Conservation (phyloP, 2,797 vertebrate species). For the Liparis tanakae region DNA sequence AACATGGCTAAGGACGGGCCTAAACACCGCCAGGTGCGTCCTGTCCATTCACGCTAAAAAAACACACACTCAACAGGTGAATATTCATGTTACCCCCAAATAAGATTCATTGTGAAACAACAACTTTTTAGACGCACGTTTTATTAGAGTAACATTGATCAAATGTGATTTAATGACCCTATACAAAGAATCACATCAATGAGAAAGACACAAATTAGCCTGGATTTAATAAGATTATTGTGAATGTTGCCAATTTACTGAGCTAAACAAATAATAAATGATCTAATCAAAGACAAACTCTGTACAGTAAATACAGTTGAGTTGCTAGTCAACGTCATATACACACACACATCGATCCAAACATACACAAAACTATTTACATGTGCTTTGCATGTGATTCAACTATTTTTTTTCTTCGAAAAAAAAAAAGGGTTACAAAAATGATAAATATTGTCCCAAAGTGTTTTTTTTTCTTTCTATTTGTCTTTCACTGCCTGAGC, state of each 20-base stretch:
- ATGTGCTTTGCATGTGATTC: slow-evolving; percentile 73
- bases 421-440: slow-evolving; percentile 73
- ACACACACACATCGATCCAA: slow-evolving; percentile 62
- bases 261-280: slow-evolving; percentile 63
- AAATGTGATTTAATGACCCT: slow-evolving; percentile 69
- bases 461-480: slow-evolving; percentile 19
- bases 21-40: background rate
- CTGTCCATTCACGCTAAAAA: background rate
- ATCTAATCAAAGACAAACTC: slow-evolving; percentile 61
- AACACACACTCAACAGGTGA: slow-evolving; percentile 4
- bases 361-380: slow-evolving; percentile 78
- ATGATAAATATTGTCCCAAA: slow-evolving; percentile 71
- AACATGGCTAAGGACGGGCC: slow-evolving; percentile 1
- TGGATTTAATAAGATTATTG: slow-evolving; percentile 44
- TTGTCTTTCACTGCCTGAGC: slow-evolving; percentile 67
- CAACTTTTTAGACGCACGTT: slow-evolving; percentile 53
- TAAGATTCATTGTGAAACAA: background rate
- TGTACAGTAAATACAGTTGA: slow-evolving; percentile 69
- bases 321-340: slow-evolving; percentile 62
- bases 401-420: slow-evolving; percentile 41
- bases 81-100: background rate
- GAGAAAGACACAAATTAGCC: slow-evolving; percentile 51
- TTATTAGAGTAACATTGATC: slow-evolving; percentile 77
- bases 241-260: slow-evolving; percentile 56
- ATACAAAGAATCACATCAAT: slow-evolving; percentile 67